Evolutionary conservation across 2,888 invertebrate genomes (phyloP), one percentile per base, ranked within the genome.

Genomic region (Saturnia pavonia): DNA sequence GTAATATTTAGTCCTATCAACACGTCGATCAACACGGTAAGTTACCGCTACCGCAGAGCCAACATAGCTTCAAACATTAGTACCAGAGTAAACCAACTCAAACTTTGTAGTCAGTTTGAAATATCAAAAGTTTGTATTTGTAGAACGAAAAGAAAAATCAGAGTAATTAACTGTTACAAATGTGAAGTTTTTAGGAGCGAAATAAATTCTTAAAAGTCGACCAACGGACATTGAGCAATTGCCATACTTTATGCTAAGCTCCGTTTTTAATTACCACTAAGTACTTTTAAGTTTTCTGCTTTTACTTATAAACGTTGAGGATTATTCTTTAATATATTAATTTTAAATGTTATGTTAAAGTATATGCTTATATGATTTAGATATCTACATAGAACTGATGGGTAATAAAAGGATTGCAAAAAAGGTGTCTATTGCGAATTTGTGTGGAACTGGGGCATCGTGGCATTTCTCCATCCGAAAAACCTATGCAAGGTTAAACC

Each of bases 191-290:
- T 79, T 80, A 75, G 73, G 72, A 71, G 71, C 72, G 76, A 81
- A 82, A 84, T 82, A 83, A 80, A 82, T 85, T 86, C 85, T 82
- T 74, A 82, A 85, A 85, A 85, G 86, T 84, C 82, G 78, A 82
- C 82, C 72, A 80, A 78, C 75, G 77, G 91, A 88, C 91, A 83
- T 85, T 90, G 90, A 92, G 87, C 86, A 89, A 92, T 91, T 88
- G 87, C 86, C 85, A 82, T 85, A 88, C 89, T 91, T 90, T 87
- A 88, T 85, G 84, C 82, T 87, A 86, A 89, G 88, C 88, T 83
- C 76, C 83, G 82, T 87, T 89, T 90, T 91, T 91, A 91, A 91
- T 91, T 91, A 90, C 89, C 84, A 83, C 88, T 86, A 83, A 88
- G 88, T 76, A 87, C 86, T 86, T 84, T 83, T 78, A 84, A 84